Percentiles rank a stretch among this genome's conserved stretches.
Conservation (phyloP, 2,888 invertebrate genomes). For the Dromius quadrimaculatus region DNA sequence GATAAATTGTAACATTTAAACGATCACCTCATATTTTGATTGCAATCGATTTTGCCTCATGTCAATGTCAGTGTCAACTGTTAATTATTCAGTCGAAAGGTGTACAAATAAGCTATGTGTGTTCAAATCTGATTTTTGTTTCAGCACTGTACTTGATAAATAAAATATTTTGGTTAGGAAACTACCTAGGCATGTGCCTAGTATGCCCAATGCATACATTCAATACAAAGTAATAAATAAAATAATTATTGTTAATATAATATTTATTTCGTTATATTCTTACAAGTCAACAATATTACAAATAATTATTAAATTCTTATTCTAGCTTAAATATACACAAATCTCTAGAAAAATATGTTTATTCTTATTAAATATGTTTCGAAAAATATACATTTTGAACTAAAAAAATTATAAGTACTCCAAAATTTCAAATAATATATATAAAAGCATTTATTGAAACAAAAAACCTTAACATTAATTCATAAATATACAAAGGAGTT, state of each 20-base stretch:
- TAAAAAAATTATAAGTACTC: slow-evolving; percentile 32
- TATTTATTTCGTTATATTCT: slow-evolving; percentile 23
- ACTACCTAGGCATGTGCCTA: no score
- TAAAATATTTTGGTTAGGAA: no score
- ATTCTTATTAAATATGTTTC: slow-evolving; percentile 28
- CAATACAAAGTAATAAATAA: slow-evolving; percentile 1
- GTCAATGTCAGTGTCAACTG: no score
- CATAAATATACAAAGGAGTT: slow-evolving; percentile 31
- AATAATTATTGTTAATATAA: slow-evolving; percentile 22
- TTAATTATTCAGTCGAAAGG: no score
- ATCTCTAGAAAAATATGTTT: slow-evolving; percentile 31
- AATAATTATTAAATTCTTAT: slow-evolving; percentile 29
- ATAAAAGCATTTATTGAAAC: slow-evolving; percentile 32
- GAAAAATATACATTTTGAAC: slow-evolving; percentile 26
- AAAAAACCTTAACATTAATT: slow-evolving; percentile 28
- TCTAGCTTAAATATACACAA: slow-evolving; percentile 28
- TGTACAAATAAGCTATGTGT: no score
- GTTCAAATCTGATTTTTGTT: no score
- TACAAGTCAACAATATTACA: slow-evolving; percentile 34
- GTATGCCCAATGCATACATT: no score
- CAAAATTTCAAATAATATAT: slow-evolving; percentile 9
- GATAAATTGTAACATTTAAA: no score
- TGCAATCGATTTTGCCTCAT: no score
- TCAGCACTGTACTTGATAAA: no score
- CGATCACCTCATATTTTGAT: no score